These are phyloP conservation scores for Procambarus clarkii DNA, from an alignment of 1,140 invertebrate species.

Conservation along the genomic window DNA sequence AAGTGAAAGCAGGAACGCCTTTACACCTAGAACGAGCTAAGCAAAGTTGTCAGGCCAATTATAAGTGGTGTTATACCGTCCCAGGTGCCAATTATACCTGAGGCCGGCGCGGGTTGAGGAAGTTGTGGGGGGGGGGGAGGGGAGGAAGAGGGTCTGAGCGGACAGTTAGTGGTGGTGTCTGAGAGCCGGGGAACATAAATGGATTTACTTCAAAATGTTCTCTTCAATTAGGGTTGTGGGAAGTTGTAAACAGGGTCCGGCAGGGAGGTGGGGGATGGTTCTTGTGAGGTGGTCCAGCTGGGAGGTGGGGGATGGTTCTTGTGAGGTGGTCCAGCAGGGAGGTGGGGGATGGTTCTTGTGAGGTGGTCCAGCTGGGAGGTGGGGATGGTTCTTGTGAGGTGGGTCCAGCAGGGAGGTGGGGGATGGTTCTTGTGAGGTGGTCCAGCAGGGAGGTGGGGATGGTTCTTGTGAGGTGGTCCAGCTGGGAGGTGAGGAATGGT, in stretches of 20 bases:
- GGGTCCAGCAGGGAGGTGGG: background rate
- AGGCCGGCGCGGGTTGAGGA: background rate
- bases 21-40: background rate
- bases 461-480: too few species aligned
- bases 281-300: too few species aligned
- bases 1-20: background rate
- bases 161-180: background rate
- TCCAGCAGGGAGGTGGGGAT: too few species aligned
- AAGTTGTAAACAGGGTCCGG: background rate
- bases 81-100: conserved; percentile 21
- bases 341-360: too few species aligned
- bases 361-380: too few species aligned
- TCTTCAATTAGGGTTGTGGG: background rate
- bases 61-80: conserved; percentile 17
- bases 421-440: too few species aligned
- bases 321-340: too few species aligned
- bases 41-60: background rate
- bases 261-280: background rate
- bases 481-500: too few species aligned
- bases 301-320: too few species aligned
- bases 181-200: background rate
- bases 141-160: background rate
- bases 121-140: too few species aligned
- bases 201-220: background rate
- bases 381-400: too few species aligned